Evolutionary conservation across 2,888 invertebrate species (phyloP).

Genomic region (Andrena chrysosceles): DNA sequence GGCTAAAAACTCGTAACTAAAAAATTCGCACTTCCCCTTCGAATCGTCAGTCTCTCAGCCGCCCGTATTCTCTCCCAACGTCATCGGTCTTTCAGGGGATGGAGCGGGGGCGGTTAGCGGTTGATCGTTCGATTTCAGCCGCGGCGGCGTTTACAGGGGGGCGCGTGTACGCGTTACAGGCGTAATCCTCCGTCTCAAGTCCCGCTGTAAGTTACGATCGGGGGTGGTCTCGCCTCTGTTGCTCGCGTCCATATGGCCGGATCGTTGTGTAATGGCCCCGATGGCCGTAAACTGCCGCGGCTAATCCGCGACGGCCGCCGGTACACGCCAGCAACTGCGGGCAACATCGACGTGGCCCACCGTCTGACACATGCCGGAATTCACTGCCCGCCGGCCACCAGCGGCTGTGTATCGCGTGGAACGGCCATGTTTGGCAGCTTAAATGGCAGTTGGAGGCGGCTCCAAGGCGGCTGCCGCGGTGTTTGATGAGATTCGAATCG

Average conservation of each 20-base stretch:
- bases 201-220: constrained; percentile 65
- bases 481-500: constrained; percentile 58
- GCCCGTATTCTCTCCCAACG: background rate
- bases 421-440: constrained; percentile 45
- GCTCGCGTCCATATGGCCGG: constrained; percentile 44
- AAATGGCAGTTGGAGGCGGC: constrained; percentile 43
- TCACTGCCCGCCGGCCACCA: constrained; percentile 22
- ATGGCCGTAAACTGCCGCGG: constrained; percentile 64
- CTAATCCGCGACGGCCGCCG: constrained; percentile 55
- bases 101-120: background rate
- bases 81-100: background rate
- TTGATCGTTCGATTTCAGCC: constrained; percentile 17
- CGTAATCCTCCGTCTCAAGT: constrained; percentile 66
- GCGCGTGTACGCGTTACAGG: constrained; percentile 37
- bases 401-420: constrained; percentile 24
- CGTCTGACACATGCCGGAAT: constrained; percentile 62
- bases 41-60: background rate
- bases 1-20: no score
- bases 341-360: constrained; percentile 43
- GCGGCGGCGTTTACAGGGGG: background rate
- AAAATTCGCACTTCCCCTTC: no score
- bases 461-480: constrained; percentile 43
- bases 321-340: constrained; percentile 26
- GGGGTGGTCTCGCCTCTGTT: constrained; percentile 28
- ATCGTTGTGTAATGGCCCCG: constrained; percentile 71